Evolutionary conservation across 1,140 invertebrate genomes (phyloP), one percentile per base, ranked within the genome.

Genomic region (Maniola jurtina): DNA sequence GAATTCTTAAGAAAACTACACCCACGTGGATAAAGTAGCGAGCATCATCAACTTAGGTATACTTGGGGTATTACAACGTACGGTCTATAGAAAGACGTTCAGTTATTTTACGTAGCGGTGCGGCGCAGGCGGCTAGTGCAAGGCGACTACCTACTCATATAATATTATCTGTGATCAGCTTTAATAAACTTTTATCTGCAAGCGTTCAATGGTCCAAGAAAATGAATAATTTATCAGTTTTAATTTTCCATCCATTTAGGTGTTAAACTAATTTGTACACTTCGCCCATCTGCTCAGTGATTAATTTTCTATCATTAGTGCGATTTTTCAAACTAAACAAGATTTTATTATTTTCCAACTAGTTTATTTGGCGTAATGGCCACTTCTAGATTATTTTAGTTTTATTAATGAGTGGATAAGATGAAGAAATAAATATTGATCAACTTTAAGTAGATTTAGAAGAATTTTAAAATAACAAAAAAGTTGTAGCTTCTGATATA

Each of bases 181-280:
- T 25, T 25, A 25, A 25, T 25, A 69, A 76, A 68, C 77, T 78
- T 80, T 80, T 80, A 79, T 80, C 64, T 64, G 38, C 68, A 47
- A 68, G 52, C 38, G 58, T 45, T 59, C 47, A 42, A 47, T 66
- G 36, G 38, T 64, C 68, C 45, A 48, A 57, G 66, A 66, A 25
- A 70, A 67, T 73, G 47, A 73, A 70, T 79, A 73, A 76, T 76
- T 70, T 68, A 70, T 76, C 61, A 67, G 35, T 74, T 75, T 76
- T 64, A 66, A 71, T 73, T 72, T 72, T 68, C 59, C 58, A 66
- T 55, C 40, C 65, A 58, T 69, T 75, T 70, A 55, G 73, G 73
- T 70, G 71, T 70, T 64, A 61, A 10, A 40, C 38, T 48, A 61
- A 76, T 79, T 78, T 76, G 66, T 75, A 70, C 66, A 55, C 60